These are phyloP conservation scores for Hydroisotoma schaefferi DNA, from an alignment of 2,888 invertebrate genomes.

Conservation along the genomic window DNA sequence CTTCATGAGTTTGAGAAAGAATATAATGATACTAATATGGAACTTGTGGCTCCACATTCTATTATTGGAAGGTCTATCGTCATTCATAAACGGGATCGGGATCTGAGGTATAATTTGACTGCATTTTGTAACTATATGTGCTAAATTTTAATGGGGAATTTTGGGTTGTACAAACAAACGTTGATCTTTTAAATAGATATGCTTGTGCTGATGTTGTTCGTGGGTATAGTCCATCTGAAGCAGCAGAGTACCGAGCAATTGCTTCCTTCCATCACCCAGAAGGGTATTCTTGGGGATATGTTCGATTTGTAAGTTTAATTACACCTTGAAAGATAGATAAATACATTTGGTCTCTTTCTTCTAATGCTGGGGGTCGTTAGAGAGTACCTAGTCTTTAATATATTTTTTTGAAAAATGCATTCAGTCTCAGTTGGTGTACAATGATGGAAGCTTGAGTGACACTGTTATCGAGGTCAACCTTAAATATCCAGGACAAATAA, in stretches of 20 bases:
- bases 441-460: slow-evolving; percentile 80
- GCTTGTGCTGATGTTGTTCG: slow-evolving; percentile 80
- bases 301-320: slow-evolving; percentile 67
- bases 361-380: background rate
- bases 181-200: slow-evolving; percentile 59
- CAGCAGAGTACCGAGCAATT: slow-evolving; percentile 76
- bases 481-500: slow-evolving; percentile 78
- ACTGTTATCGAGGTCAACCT: slow-evolving; percentile 86
- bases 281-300: slow-evolving; percentile 79
- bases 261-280: slow-evolving; percentile 88
- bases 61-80: slow-evolving; percentile 82
- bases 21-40: slow-evolving; percentile 76
- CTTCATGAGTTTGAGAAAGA: slow-evolving; percentile 55
- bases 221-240: slow-evolving; percentile 83
- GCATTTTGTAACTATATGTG: slow-evolving; percentile 1
- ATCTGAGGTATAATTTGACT: slow-evolving; percentile 34
- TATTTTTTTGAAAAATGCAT: slow-evolving; percentile 10
- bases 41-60: slow-evolving; percentile 75
- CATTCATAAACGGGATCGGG: slow-evolving; percentile 65
- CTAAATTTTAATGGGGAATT: slow-evolving; percentile 3
- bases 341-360: too few relatives aligned
- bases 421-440: slow-evolving; percentile 79
- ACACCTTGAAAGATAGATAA: background rate
- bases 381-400: slow-evolving; percentile 1
- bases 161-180: background rate